Conservation (phyloP, 2,888 invertebrate genomes). For the Penaeus monodon region DNA sequence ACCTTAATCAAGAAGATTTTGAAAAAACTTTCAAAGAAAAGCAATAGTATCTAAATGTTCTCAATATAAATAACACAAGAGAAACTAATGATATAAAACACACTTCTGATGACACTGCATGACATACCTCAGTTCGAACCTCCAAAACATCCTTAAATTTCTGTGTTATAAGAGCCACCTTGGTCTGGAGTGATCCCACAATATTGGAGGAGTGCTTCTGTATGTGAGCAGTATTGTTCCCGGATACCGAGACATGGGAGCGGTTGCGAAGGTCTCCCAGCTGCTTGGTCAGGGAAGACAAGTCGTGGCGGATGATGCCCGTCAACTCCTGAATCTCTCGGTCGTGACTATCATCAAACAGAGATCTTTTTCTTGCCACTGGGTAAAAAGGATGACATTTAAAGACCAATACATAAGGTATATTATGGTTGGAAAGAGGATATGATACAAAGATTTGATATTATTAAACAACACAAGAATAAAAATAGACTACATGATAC, state of each 20-base stretch:
- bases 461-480: slow-evolving; percentile 12
- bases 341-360: slow-evolving; percentile 92
- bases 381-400: slow-evolving; percentile 66
- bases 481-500: slow-evolving; percentile 70
- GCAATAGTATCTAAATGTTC: background rate
- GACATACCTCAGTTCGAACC: slow-evolving; percentile 87
- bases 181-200: slow-evolving; percentile 91
- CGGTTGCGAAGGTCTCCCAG: slow-evolving; percentile 81
- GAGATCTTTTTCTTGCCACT: slow-evolving; percentile 98
- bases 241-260: slow-evolving; percentile 66
- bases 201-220: slow-evolving; percentile 93
- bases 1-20: no score
- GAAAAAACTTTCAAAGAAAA: background rate
- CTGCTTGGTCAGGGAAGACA: slow-evolving; percentile 94
- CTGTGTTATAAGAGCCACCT: slow-evolving; percentile 95
- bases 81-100: background rate
- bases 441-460: slow-evolving; percentile 6
- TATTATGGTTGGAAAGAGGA: background rate
- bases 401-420: background rate
- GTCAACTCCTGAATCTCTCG: slow-evolving; percentile 97
- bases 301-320: slow-evolving; percentile 96
- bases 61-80: background rate
- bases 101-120: background rate
- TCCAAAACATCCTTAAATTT: slow-evolving; percentile 98
- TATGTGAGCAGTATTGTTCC: slow-evolving; percentile 78